These are phyloP conservation scores for Timema podura DNA, from an alignment of 2,888 invertebrate species.

Conservation along the genomic window DNA sequence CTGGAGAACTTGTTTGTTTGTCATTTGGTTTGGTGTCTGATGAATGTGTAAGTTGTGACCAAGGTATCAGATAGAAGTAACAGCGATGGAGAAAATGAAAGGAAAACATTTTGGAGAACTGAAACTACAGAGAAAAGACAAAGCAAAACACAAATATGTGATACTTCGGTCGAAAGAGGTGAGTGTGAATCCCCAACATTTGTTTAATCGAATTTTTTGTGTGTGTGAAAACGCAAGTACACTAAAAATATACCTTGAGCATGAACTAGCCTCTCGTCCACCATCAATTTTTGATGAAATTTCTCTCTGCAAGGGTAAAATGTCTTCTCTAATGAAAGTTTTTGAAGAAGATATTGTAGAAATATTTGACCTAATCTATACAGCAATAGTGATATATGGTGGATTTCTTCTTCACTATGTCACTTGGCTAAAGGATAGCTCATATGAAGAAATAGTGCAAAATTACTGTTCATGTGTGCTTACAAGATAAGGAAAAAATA, in stretches of 20 bases:
- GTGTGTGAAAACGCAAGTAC: not conserved
- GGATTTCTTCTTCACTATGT: constrained; percentile 5
- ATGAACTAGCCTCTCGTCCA: no score
- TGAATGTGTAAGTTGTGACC: not conserved
- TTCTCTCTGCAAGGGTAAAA: no score
- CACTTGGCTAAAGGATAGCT: not conserved
- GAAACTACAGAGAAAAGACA: not conserved
- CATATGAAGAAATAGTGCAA: constrained; percentile 3
- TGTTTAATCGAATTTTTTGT: not conserved
- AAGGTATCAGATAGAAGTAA: not conserved
- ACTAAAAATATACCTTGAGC: not conserved
- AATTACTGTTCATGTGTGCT: not conserved
- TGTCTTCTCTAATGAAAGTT: not conserved
- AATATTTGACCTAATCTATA: not conserved
- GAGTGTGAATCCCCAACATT: constrained; percentile 6
- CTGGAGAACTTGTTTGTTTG: no score
- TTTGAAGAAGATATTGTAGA: not conserved
- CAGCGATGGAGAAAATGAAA: constrained; percentile 9
- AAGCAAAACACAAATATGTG: not conserved
- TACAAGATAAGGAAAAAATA: not conserved
- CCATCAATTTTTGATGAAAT: no score
- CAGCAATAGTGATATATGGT: not conserved
- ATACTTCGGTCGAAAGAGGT: constrained; percentile 6
- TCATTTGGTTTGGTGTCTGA: not conserved
- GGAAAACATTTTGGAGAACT: not conserved